Base-by-base conservation (phyloP, 1,140 invertebrate species). In the Fopius arisanus region DNA sequence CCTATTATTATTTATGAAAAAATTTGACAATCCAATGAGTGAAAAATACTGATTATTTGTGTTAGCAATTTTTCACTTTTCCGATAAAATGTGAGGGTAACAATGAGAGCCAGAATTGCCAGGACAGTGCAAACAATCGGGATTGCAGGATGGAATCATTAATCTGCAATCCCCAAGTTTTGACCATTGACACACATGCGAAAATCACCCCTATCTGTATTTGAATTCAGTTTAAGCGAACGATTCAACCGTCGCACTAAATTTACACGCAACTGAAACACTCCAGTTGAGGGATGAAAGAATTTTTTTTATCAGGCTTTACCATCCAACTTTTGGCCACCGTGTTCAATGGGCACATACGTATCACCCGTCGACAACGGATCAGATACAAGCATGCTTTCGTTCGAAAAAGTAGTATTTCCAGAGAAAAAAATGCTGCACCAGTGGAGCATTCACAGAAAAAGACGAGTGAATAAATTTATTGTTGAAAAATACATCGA, bases 151-250 rank as follows among this genome's bases (percentile, higher is more conserved):
- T 23, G 21, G 54, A 59, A 37, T 33, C 65, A 40, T 67, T 67
- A 67, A 67, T 67, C 65, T 67, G 19, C 29, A 67, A 59, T 59
- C 23, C 54, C 19, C 65, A 67, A 33, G 65, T 67, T 67, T 37
- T 40, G 3, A 65, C 62, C 16, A 31, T 65, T 41, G 29, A 7
- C 54, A 12, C 23, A 59, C 33, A 41, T 67, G 33, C 37, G 21
- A 40, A 67, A 67, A 67, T 67, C 65, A 67, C 65, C 28, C n/a
- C 63, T 19, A 28, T 40, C 10, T 40, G 33, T 67, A 40, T 67
- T 26, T 31, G 33, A 67, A 67, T 67, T 40, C 21, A 23, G 65
- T 67, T 41, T 67, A 16, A 67, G 41, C 37, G 33, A 16, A 67
- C 37, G 33, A 40, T 67, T 67, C 21, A 41, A 67, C 33, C 65